Evolutionary conservation across 2,888 invertebrate genomes (phyloP).

Genomic region (Myopa tessellatipennis): DNA sequence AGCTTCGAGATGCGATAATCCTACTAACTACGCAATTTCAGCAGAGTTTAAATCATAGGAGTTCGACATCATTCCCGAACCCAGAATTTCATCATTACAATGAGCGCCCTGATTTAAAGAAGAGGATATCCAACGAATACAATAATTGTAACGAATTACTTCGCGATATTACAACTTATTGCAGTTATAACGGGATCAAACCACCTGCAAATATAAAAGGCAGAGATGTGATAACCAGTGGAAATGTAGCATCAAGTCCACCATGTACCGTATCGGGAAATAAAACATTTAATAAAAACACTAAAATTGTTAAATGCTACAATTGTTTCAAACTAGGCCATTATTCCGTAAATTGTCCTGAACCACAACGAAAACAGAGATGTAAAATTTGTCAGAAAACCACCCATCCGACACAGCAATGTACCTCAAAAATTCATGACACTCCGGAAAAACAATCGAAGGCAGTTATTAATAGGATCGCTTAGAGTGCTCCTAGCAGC

Average conservation of each 20-base stretch:
- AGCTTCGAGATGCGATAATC: no score
- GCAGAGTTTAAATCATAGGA: no score
- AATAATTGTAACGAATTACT: slow-evolving; percentile 34
- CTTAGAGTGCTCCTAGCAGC: slow-evolving; percentile 21
- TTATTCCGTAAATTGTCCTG: slow-evolving; percentile 35
- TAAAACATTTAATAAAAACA: not conserved
- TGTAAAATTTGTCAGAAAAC: slow-evolving; percentile 34
- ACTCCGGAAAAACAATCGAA: not conserved
- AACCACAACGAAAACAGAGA: slow-evolving; percentile 39
- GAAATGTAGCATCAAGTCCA: not conserved
- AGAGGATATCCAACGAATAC: slow-evolving; percentile 40
- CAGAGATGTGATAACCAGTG: no score
- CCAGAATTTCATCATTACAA: no score
- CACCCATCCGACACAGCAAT: slow-evolving; percentile 32
- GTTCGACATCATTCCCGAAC: no score
- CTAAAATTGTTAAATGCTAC: slow-evolving; percentile 32
- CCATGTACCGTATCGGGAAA: not conserved
- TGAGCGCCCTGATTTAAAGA: slow-evolving; percentile 12
- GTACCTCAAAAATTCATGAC: slow-evolving; percentile 11
- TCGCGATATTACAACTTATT: slow-evolving; percentile 38
- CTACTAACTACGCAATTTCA: no score
- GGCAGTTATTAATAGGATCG: not conserved
- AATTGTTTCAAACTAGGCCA: slow-evolving; percentile 40
- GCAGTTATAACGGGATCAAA: slow-evolving; percentile 38
- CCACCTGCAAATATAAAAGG: not conserved